Percentiles rank a stretch among this genome's conserved stretches.
These are phyloP conservation scores for Sebastes fasciatus DNA, from an alignment of 2,113 vertebrate species.

Conservation along the genomic window DNA sequence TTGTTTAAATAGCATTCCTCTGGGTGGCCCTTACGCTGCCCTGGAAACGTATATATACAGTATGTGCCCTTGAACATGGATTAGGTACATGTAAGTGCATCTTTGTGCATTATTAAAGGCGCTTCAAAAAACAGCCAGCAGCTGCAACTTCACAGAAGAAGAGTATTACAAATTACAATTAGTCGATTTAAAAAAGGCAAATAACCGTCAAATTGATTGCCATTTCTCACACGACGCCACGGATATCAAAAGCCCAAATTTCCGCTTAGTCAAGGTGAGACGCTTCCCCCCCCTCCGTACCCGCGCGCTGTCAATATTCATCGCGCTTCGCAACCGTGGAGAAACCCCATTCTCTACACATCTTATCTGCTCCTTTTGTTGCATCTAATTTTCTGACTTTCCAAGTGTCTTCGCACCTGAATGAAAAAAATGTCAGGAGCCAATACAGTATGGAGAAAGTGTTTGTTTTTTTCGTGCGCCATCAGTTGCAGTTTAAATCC, in stretches of 20 bases:
- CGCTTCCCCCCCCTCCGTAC: slow-evolving; percentile 13
- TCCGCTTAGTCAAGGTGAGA: slow-evolving; percentile 8
- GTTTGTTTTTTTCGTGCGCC: neutral
- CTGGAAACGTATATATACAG: neutral
- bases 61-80: slow-evolving; percentile 24
- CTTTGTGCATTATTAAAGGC: neutral
- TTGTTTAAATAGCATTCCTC: slow-evolving; percentile 73
- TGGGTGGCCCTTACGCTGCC: slow-evolving; percentile 16
- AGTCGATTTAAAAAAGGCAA: slow-evolving; percentile 20
- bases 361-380: slow-evolving; percentile 29
- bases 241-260: slow-evolving; percentile 30
- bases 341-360: slow-evolving; percentile 44
- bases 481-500: slow-evolving; percentile 13
- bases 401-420: slow-evolving; percentile 29
- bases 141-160: neutral
- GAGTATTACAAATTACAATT: slow-evolving; percentile 39
- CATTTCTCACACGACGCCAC: slow-evolving; percentile 22
- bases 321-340: slow-evolving; percentile 41
- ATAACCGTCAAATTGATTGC: slow-evolving; percentile 26
- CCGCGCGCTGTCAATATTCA: slow-evolving; percentile 55
- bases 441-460: neutral
- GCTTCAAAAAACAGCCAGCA: neutral
- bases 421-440: slow-evolving; percentile 19
- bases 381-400: slow-evolving; percentile 22
- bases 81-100: neutral